Conservation (phyloP, 2,113 vertebrate species). For the Numida meleagris region DNA sequence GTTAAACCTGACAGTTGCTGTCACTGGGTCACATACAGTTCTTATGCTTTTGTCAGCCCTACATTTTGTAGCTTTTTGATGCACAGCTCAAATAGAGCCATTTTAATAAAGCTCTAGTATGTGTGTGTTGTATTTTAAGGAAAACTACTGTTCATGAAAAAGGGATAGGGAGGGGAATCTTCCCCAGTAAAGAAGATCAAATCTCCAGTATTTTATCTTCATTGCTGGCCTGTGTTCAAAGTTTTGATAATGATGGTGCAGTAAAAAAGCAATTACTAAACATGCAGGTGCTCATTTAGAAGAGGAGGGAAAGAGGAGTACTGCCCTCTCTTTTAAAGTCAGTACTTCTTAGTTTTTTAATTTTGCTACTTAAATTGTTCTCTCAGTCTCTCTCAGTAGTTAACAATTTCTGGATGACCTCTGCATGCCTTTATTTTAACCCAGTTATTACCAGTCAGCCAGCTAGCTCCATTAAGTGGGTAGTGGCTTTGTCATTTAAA, state of each 20-base stretch:
- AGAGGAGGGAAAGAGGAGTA: background rate
- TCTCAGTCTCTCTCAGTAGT: background rate
- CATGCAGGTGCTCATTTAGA: background rate
- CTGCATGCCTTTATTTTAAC: background rate
- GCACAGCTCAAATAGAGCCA: background rate
- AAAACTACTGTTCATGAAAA: background rate
- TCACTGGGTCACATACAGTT: background rate
- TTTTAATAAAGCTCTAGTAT: constrained; percentile 20
- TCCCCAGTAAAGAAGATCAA: background rate
- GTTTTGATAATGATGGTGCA: background rate
- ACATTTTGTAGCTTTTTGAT: constrained; percentile 26
- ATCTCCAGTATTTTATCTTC: background rate
- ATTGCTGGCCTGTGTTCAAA: background rate
- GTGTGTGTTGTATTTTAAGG: background rate
- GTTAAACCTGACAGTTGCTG: constrained; percentile 36
- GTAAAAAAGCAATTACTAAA: background rate
- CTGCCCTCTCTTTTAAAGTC: background rate
- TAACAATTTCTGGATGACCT: background rate
- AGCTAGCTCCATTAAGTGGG: background rate
- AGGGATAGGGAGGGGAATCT: background rate
- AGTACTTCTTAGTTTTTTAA: background rate
- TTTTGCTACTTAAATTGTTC: background rate
- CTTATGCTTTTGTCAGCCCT: background rate
- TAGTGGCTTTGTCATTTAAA: background rate
- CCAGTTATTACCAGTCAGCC: background rate